phyloP scores from a whole-genome alignment of 2,888 invertebrate species.

The Seira sanloemensis region DNA sequence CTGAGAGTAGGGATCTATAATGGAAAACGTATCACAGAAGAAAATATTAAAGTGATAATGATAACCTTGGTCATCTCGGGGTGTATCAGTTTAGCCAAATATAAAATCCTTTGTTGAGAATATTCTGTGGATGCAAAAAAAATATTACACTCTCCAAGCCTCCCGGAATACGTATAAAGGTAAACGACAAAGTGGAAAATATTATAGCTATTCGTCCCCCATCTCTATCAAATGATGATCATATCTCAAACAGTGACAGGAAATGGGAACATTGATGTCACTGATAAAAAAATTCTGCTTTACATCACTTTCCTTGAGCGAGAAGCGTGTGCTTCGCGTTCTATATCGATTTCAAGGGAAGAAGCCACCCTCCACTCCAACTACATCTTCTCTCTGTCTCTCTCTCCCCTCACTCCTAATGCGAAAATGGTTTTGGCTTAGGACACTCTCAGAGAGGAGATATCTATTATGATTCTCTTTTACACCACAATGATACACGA shows the following conservation, averaged over 20 bases:
- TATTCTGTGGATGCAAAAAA: neutral
- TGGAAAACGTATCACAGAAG: too few species aligned
- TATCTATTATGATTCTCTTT: neutral
- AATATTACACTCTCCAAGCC: too few species aligned
- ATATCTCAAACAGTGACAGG: neutral
- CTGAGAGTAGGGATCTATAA: too few species aligned
- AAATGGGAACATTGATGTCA: neutral
- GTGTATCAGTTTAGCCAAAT: too few species aligned
- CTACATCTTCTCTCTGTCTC: too few species aligned
- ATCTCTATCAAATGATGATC: slow-evolving; percentile 18
- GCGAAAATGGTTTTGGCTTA: slow-evolving; percentile 39
- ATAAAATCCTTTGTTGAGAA: too few species aligned
- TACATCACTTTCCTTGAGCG: neutral
- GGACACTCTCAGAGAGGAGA: neutral
- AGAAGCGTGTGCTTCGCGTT: neutral
- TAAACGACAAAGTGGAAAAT: neutral
- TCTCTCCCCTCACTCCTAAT: neutral
- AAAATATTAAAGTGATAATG: too few species aligned
- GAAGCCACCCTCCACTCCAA: too few species aligned
- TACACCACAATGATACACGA: slow-evolving; percentile 1
- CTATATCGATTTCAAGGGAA: neutral
- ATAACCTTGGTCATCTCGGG: too few species aligned
- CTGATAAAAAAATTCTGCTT: neutral
- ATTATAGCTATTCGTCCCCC: neutral
- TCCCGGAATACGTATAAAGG: too few species aligned